phyloP scores from a whole-genome alignment of 2,113 vertebrate genomes.

The Microtus richardsoni region DNA sequence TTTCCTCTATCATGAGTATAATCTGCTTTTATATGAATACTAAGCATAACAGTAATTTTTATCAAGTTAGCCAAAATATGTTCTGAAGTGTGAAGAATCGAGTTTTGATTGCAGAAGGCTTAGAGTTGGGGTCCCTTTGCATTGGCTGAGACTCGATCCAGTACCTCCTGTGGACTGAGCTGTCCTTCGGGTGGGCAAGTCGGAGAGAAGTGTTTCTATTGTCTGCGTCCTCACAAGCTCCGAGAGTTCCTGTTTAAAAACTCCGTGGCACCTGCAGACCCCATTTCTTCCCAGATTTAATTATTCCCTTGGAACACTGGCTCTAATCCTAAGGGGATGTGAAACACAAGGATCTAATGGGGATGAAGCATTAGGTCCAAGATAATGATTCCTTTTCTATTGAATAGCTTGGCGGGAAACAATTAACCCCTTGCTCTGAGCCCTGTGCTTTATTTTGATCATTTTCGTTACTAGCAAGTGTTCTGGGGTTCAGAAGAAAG shows the following conservation, averaged over 20 bases:
- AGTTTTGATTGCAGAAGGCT: neutral
- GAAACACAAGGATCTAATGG: constrained; percentile 35
- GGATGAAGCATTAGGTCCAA: constrained; percentile 40
- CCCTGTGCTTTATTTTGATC: constrained; percentile 62
- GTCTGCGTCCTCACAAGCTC: neutral
- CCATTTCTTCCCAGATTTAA: constrained; percentile 70
- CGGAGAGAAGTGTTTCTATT: constrained; percentile 9
- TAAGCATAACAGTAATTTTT: constrained; percentile 48
- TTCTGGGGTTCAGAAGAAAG: constrained; percentile 41
- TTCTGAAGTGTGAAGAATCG: neutral
- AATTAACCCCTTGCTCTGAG: constrained; percentile 62
- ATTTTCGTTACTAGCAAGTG: constrained; percentile 54
- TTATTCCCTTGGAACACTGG: constrained; percentile 68
- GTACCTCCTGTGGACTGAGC: neutral
- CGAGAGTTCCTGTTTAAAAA: constrained; percentile 54
- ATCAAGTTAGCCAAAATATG: constrained; percentile 37
- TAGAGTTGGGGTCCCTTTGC: constrained; percentile 4
- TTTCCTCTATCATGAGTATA: constrained; percentile 35
- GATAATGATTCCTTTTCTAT: constrained; percentile 61
- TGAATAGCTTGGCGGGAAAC: constrained; percentile 32
- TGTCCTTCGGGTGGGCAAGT: neutral
- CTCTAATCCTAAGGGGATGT: constrained; percentile 49
- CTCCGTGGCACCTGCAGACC: constrained; percentile 35
- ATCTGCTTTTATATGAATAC: constrained; percentile 55
- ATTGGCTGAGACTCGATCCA: neutral